phyloP scores from a whole-genome alignment of 2,888 invertebrate genomes.

The Agrotis puta region DNA sequence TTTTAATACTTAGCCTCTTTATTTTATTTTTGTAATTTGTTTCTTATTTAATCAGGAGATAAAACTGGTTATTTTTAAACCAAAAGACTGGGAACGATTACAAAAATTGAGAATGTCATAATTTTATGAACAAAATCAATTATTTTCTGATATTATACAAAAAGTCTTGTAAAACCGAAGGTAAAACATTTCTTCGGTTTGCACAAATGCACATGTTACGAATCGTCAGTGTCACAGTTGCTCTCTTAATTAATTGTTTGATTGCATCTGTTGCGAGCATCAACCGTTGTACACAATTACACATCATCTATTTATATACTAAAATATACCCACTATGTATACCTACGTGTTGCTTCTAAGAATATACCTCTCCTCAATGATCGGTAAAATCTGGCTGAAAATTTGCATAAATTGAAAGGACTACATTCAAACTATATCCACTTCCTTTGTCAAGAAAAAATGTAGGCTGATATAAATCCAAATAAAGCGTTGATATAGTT shows the following conservation, averaged over 20 bases:
- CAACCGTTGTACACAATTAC: constrained; percentile 35
- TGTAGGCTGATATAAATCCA: background rate
- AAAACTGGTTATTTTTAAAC: background rate
- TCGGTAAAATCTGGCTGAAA: background rate
- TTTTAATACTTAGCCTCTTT: no score
- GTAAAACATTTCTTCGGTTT: no score
- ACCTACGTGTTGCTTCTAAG: constrained; percentile 34
- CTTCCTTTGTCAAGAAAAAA: background rate
- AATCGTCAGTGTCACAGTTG: constrained; percentile 19
- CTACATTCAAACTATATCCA: background rate
- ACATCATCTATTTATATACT: constrained; percentile 43
- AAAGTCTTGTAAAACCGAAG: background rate
- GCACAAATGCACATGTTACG: constrained; percentile 25
- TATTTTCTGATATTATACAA: background rate
- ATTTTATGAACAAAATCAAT: background rate
- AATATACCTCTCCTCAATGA: constrained; percentile 28
- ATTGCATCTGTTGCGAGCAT: constrained; percentile 50
- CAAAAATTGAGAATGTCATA: background rate
- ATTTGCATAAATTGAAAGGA: background rate
- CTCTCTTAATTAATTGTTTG: constrained; percentile 49
- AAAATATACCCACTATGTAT: constrained; percentile 7
- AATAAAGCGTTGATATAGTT: background rate
- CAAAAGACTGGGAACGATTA: background rate
- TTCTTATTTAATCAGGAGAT: background rate
- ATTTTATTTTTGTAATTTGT: constrained; percentile 16